These are phyloP conservation scores for Neopelma chrysocephalum DNA, from an alignment of 2,797 vertebrate genomes.

Conservation along the genomic window DNA sequence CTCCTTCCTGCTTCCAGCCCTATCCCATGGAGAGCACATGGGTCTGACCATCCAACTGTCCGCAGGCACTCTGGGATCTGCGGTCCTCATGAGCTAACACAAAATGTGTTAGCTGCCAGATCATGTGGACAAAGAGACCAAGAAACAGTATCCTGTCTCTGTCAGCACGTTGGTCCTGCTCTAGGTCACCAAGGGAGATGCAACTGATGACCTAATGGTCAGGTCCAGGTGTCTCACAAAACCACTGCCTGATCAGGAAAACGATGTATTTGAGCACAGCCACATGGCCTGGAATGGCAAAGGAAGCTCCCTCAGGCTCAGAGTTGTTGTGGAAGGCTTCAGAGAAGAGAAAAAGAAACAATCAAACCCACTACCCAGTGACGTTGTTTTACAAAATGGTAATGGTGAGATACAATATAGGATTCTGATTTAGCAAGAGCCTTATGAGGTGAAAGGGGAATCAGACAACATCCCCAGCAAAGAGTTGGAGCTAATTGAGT, in stretches of 20 bases:
- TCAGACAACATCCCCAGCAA: not conserved
- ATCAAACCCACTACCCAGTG: not conserved
- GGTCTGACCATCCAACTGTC: fast-evolving
- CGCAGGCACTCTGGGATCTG: not conserved
- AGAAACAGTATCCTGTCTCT: not conserved
- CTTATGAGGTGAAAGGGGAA: not conserved
- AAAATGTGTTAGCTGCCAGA: not conserved
- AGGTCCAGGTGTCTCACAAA: not conserved
- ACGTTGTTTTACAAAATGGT: not conserved
- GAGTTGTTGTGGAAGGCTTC: not conserved
- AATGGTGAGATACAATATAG: not conserved
- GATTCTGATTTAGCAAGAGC: not conserved
- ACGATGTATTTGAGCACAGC: not conserved
- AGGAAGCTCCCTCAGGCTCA: not conserved
- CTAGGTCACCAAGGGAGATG: not conserved
- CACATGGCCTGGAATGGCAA: not conserved
- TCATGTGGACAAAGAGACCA: not conserved
- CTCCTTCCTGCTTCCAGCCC: not conserved
- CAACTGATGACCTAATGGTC: not conserved
- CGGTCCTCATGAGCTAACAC: not conserved
- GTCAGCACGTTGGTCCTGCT: not conserved
- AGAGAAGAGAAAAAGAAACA: not conserved
- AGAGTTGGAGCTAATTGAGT: not conserved
- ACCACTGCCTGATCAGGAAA: not conserved
- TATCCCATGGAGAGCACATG: fast-evolving